Conservation (phyloP, 2,797 vertebrate genomes). For the Liparis tanakae region DNA sequence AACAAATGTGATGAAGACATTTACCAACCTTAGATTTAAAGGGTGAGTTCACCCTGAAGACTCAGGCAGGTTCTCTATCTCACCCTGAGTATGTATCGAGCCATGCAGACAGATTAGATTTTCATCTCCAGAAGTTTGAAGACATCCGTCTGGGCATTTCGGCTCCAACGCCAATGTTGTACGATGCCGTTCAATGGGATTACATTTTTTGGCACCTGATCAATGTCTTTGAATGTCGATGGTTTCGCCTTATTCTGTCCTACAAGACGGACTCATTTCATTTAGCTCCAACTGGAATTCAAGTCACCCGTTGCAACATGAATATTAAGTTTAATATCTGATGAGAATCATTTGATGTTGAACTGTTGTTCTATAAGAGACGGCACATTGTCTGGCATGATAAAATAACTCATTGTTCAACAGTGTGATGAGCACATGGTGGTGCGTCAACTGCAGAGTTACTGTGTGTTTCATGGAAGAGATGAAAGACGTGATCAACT, state of each 20-base stretch:
- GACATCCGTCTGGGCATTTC: neutral
- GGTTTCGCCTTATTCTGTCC: neutral
- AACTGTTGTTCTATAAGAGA: neutral
- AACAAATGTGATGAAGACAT: neutral
- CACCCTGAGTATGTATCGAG: neutral
- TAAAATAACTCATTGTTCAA: constrained; percentile 10
- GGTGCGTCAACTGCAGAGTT: constrained; percentile 24
- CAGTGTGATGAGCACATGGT: constrained; percentile 22
- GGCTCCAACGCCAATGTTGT: neutral
- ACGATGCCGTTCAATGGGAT: neutral
- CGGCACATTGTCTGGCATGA: neutral
- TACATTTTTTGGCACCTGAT: neutral
- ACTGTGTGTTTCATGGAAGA: constrained; percentile 27
- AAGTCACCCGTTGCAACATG: neutral
- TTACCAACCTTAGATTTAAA: neutral
- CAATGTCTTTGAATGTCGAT: neutral
- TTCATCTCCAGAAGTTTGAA: neutral
- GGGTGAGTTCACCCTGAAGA: neutral
- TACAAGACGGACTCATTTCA: neutral
- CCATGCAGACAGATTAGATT: neutral
- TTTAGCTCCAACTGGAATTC: neutral
- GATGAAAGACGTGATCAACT: constrained; percentile 42
- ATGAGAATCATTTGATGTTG: neutral
- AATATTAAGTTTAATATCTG: neutral
- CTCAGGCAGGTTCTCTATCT: neutral